Evolutionary conservation across 2,888 invertebrate species (phyloP), one percentile per base, ranked within the genome.

Genomic region (Poecilobothrus nobilitatus): DNA sequence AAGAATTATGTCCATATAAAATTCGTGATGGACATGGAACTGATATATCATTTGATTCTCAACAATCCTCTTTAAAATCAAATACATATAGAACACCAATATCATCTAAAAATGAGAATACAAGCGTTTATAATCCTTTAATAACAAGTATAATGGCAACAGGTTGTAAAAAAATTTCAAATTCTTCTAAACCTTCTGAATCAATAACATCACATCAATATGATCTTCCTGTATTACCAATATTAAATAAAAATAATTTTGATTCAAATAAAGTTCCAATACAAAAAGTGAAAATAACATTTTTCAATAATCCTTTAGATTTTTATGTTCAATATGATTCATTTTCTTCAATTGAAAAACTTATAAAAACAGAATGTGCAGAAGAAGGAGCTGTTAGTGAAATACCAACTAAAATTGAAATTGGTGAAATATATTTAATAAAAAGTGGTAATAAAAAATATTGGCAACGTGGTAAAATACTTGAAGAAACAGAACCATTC

Each of bases 371-470:
- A 69, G 65, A 74, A 68, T 75, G 76, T 71, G 63, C 72, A 67
- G 67, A 72, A 65, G 70, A 72, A 73, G 68, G 74, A 8, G 67
- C 71, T 68, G 65, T 63, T 63, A n/a, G 74, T 71, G n/a, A n/a
- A 7, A 27, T 64, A n/a, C 76, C 76, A 3, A 68, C 71, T 2
- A 68, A 71, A 10, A 71, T 77, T 22, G 67, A 73, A 27, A 66
- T 71, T 86, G 90, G 87, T 72, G 84, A 86, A 78, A 78, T 87
- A 10, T 91, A 90, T 76, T 81, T 89, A 69, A 87, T 86, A 84
- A 83, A 53, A 18, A 15, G 18, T 75, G 5, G 3, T 27, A 86
- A 86, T 76, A 76, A 87, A 73, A 82, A 84, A 27, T 79, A 82
- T 73, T 93, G 91, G 91, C 88, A 88, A 75, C 85, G 93, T 18